Base-by-base conservation (phyloP, 2,888 invertebrate genomes). In the Diarsia mendica region DNA sequence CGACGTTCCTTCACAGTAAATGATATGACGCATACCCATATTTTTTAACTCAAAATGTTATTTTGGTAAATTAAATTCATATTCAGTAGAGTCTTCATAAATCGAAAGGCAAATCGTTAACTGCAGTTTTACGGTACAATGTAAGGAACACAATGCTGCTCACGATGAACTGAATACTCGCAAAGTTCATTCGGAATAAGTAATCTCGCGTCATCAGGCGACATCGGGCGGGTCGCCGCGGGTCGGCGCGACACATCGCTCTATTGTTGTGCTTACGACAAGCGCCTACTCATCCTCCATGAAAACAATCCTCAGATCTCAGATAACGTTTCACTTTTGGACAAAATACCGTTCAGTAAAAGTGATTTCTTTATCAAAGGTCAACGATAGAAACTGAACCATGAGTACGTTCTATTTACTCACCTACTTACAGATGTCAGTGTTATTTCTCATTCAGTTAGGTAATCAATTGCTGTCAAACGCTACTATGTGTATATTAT, bases 251-350 rank as follows among this genome's bases (percentile, higher is more conserved):
- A 85, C 77, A 78, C 66, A 80, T 84, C 73, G 79, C 70, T 63
- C 84, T 82, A 86, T 87, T 86, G 87, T 86, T 85, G 66, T 77
- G 63, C 73, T 66, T 79, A 89, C 84, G 85, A 82, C 75, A 87
- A 85, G 87, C 87, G 93, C 88, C 89, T 90, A 93, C 89, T 95
- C 94, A 95, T 93, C 92, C 89, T 89, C 89, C 87, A 93, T 91
- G 93, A 94, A 94, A 94, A 94, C 93, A 92, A 93, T 90, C 88
- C 90, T 81, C 82, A 83, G 91, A 93, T 92, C 87, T 84, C 79
- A 86, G 89, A 90, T 90, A 91, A 83, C 92, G 92, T 93, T 93
- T 93, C 91, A 92, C 91, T 92, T 93, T 93, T 92, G 87, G 86
- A 90, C 83, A 88, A 87, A 90, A 92, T 90, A 91, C 89, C 89